Conservation (phyloP, 2,888 invertebrate genomes). For the Macropis europaea region DNA sequence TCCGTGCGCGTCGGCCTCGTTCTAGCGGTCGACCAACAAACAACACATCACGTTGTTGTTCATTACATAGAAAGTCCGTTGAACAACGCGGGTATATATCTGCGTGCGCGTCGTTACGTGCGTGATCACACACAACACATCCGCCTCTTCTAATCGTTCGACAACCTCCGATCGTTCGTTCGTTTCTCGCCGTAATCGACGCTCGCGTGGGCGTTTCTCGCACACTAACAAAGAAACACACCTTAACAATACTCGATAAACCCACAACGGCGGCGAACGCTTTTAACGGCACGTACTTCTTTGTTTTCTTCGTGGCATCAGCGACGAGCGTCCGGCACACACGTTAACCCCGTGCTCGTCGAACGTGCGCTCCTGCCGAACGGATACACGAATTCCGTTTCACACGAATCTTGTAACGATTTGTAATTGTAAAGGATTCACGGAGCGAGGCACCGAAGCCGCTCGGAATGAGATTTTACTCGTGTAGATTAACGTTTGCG, state of each 20-base stretch:
- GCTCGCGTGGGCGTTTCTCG: conserved; percentile 30
- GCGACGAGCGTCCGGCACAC: conserved; percentile 4
- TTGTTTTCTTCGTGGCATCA: conserved; percentile 4
- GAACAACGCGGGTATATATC: conserved; percentile 34
- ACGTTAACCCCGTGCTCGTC: conserved; percentile 14
- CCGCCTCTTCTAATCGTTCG: conserved; percentile 3
- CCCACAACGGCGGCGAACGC: conserved; percentile 7
- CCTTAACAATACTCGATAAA: conserved; percentile 24
- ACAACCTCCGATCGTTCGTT: background rate
- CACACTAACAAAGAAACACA: conserved; percentile 3
- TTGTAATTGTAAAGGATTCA: conserved; percentile 5
- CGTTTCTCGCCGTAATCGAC: conserved; percentile 36
- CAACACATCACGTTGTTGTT: too few species aligned
- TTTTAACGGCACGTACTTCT: conserved; percentile 33
- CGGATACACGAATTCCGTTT: conserved; percentile 7
- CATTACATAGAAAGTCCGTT: conserved; percentile 1
- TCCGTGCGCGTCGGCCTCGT: conserved; percentile 67
- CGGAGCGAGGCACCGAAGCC: background rate
- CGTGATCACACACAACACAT: conserved; percentile 5
- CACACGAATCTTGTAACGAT: conserved; percentile 13
- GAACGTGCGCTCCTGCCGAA: conserved; percentile 3
- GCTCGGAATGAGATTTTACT: conserved; percentile 4
- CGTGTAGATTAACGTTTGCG: conserved; percentile 23
- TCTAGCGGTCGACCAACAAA: conserved; percentile 69
- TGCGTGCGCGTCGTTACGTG: conserved; percentile 33